Evolutionary conservation across 2,888 invertebrate species (phyloP).

Genomic region (Helobdella robusta): DNA sequence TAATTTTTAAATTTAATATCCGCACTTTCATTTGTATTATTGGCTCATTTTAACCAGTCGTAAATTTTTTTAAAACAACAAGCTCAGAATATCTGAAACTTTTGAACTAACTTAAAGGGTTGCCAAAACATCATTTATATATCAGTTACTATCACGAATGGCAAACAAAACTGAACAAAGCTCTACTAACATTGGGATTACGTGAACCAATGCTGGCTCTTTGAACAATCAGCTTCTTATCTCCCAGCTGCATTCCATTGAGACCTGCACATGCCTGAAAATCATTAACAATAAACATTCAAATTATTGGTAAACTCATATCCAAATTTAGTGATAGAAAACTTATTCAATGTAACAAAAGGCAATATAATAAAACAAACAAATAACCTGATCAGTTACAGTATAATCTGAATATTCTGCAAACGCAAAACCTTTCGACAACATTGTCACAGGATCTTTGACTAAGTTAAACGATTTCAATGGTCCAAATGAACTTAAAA

Average conservation of each 20-base stretch:
- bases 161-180: too few species aligned
- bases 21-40: too few species aligned
- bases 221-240: conserved; percentile 95
- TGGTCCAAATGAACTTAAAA: conserved; percentile 95
- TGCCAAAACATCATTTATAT: too few species aligned
- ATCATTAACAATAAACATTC: background rate
- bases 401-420: conserved; percentile 94
- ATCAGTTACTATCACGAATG: too few species aligned
- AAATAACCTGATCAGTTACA: conserved; percentile 81
- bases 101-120: too few species aligned
- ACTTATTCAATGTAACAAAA: background rate
- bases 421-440: conserved; percentile 97
- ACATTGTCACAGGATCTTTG: conserved; percentile 93
- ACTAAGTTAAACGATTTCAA: conserved; percentile 96
- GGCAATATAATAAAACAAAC: background rate
- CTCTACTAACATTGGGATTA: conserved; percentile 36
- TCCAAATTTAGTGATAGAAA: background rate
- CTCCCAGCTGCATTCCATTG: conserved; percentile 97
- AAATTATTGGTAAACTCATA: background rate
- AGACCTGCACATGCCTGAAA: conserved; percentile 85
- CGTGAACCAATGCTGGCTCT: conserved; percentile 87
- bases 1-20: too few species aligned
- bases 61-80: too few species aligned
- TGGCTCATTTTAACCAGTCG: too few species aligned
- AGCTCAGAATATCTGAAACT: too few species aligned